Conservation (phyloP, 2,113 vertebrate species). For the Barbus barbus region DNA sequence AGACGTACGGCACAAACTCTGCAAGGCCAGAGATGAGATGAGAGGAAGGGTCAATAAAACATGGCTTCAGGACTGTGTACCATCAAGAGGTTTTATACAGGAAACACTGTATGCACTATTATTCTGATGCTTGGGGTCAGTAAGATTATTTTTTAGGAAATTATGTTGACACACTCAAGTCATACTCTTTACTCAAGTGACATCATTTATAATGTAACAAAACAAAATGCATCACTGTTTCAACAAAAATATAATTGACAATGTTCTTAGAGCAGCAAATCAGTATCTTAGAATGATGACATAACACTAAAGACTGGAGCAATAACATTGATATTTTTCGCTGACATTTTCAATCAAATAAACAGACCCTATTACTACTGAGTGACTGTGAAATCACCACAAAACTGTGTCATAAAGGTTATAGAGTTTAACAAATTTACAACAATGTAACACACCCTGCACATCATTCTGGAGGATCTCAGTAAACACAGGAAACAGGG, state of each 20-base stretch:
- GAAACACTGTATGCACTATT: neutral
- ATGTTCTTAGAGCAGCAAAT: neutral
- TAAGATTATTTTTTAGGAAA: neutral
- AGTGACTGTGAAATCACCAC: neutral
- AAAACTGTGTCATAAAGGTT: neutral
- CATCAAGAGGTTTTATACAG: neutral
- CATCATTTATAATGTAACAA: neutral
- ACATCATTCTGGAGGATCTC: slow-evolving; percentile 97
- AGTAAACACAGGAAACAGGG: slow-evolving; percentile 95
- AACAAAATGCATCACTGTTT: too few species aligned
- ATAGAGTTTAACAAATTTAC: neutral
- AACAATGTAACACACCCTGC: slow-evolving; percentile 79
- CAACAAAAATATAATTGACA: neutral
- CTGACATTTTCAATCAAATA: neutral
- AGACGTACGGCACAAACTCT: slow-evolving; percentile 99
- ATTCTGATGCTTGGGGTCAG: neutral
- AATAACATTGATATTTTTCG: too few species aligned
- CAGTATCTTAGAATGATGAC: neutral
- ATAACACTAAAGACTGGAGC: neutral
- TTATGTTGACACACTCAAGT: too few species aligned
- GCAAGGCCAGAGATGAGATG: slow-evolving; percentile 20
- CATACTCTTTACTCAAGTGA: neutral
- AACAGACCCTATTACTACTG: neutral
- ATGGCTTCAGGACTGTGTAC: neutral
- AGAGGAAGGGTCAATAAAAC: neutral